A percentile compares a stretch with the other conserved stretches of the same genome.
Conservation (phyloP, 2,797 vertebrate genomes). For the Poecilia wingei region DNA sequence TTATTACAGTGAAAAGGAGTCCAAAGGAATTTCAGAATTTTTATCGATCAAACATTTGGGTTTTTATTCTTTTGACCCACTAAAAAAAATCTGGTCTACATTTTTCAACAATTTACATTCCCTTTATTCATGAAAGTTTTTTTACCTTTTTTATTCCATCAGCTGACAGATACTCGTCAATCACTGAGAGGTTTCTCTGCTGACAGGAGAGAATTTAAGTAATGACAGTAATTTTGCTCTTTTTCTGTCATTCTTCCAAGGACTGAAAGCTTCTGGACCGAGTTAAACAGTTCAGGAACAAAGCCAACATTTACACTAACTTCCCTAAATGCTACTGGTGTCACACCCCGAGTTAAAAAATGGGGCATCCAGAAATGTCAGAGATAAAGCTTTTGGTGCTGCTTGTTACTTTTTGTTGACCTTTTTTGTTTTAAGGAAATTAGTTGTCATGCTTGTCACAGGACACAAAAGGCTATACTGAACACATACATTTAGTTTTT, state of each 20-base stretch:
- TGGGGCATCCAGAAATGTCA: neutral
- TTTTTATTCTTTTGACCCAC: neutral
- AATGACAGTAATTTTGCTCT: neutral
- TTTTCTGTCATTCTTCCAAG: neutral
- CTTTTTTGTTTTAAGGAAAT: neutral
- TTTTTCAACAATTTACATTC: neutral
- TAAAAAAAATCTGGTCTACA: neutral
- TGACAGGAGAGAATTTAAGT: conserved; percentile 18
- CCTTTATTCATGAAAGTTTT: neutral
- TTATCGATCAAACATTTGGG: neutral
- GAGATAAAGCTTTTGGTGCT: neutral
- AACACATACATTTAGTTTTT: neutral
- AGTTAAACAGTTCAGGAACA: conserved; percentile 2
- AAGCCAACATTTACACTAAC: neutral
- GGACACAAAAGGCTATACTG: neutral
- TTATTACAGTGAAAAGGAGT: neutral
- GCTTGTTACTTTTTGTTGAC: neutral
- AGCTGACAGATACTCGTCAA: neutral
- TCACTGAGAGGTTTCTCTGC: conserved; percentile 6
- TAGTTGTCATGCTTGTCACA: neutral
- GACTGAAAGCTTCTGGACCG: neutral
- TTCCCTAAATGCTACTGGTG: neutral
- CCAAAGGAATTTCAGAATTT: neutral
- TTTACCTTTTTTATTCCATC: conserved; percentile 10
- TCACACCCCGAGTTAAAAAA: neutral